phyloP scores from a whole-genome alignment of 1,140 invertebrate genomes.

The Phortica variegata region DNA sequence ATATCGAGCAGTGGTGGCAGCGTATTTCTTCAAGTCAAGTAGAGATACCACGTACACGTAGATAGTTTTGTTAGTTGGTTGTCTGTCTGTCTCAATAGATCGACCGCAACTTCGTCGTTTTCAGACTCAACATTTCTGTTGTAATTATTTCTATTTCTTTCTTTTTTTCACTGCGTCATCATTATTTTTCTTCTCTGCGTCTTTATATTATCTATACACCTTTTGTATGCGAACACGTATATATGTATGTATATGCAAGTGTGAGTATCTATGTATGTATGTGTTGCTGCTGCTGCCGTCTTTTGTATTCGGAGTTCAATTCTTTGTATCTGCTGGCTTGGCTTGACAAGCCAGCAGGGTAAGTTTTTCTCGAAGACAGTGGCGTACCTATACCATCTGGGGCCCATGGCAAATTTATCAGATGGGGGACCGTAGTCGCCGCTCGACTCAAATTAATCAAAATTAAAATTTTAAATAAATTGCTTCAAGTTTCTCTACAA shows the following conservation, averaged over 20 bases:
- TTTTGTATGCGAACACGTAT: constrained; percentile 1
- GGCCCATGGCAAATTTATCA: too few relatives aligned
- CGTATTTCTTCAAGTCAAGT: too few relatives aligned
- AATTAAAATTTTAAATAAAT: too few relatives aligned
- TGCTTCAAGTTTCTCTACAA: too few relatives aligned
- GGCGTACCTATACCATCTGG: too few relatives aligned
- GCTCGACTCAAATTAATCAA: too few relatives aligned
- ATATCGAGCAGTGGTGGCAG: constrained; percentile 9
- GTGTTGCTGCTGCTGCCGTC: constrained; percentile 1
- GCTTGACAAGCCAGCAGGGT: too few relatives aligned
- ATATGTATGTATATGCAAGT: constrained; percentile 14
- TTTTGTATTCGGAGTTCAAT: constrained; percentile 37
- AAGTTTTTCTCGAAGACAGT: too few relatives aligned
- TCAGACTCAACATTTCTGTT: constrained; percentile 37
- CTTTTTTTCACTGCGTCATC: constrained; percentile 46
- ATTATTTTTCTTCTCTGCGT: constrained; percentile 52
- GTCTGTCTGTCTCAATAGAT: too few relatives aligned
- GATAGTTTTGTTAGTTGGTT: too few relatives aligned
- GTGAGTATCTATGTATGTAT: constrained; percentile 5
- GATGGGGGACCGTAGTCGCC: too few relatives aligned
- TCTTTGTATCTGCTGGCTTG: constrained; percentile 1
- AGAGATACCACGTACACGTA: too few relatives aligned
- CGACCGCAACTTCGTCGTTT: constrained; percentile 6
- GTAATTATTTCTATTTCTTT: constrained; percentile 48
- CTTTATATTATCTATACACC: constrained; percentile 53